These are phyloP conservation scores for Trogon surrucura DNA, from an alignment of 2,113 vertebrate genomes.

Conservation along the genomic window DNA sequence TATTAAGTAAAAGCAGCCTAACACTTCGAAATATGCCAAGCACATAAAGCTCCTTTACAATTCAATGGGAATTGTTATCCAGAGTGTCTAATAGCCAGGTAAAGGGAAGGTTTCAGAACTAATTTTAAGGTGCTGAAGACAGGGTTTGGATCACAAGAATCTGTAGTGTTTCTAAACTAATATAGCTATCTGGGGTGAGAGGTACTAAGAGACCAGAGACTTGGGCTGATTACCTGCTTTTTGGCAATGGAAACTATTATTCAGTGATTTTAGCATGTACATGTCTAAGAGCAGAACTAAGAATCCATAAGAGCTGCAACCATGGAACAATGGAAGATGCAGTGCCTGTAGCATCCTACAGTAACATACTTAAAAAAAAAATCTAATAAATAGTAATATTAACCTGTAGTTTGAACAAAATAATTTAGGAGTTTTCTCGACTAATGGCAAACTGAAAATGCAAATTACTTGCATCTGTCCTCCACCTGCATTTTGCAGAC, in stretches of 20 bases:
- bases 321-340: background rate
- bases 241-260: background rate
- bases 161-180: background rate
- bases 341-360: rapidly evolving
- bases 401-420: background rate
- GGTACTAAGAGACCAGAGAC: background rate
- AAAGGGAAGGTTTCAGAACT: background rate
- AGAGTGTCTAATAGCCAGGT: background rate
- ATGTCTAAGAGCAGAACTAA: background rate
- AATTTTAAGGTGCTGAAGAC: background rate
- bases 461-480: background rate
- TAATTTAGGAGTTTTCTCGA: background rate
- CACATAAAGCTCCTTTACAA: background rate
- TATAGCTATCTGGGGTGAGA: background rate
- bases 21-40: background rate
- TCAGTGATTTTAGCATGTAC: background rate
- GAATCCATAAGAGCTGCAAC: background rate
- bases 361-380: background rate
- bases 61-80: background rate
- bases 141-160: background rate
- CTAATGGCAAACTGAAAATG: background rate
- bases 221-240: background rate
- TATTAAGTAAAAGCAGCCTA: background rate
- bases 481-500: background rate
- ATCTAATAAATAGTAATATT: background rate